These are phyloP conservation scores for Acomys russatus DNA, from an alignment of 2,797 vertebrate genomes.

Conservation along the genomic window DNA sequence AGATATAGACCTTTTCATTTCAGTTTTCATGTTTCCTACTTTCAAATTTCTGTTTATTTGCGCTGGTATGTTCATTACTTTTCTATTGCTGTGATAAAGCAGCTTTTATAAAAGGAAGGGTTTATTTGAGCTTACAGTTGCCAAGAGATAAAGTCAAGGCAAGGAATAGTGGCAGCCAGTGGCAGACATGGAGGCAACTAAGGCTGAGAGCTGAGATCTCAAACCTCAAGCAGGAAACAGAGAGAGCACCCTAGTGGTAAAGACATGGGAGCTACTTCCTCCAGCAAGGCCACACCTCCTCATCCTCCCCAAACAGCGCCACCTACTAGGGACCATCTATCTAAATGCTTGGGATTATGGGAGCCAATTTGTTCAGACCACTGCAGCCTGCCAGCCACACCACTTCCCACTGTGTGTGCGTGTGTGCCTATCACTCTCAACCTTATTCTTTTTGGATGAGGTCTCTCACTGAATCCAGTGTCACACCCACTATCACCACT, in stretches of 20 bases:
- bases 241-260: neutral
- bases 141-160: neutral
- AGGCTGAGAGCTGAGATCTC: neutral
- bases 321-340: neutral
- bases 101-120: neutral
- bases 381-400: neutral
- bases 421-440: neutral
- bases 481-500: too few species aligned
- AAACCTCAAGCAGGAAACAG: neutral
- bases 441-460: neutral
- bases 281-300: neutral
- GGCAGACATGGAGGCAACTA: neutral
- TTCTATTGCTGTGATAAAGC: neutral
- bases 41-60: neutral
- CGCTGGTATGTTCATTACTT: neutral
- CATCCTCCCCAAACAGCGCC: neutral
- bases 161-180: neutral
- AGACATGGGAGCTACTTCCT: neutral
- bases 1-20: constrained; percentile 20
- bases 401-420: neutral
- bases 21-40: neutral
- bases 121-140: neutral
- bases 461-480: neutral
- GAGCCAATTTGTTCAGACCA: neutral
- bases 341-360: neutral